Percentiles rank a stretch among this genome's conserved stretches.
Conservation (phyloP, 2,797 vertebrate genomes). For the Phyllotis vaccarum region DNA sequence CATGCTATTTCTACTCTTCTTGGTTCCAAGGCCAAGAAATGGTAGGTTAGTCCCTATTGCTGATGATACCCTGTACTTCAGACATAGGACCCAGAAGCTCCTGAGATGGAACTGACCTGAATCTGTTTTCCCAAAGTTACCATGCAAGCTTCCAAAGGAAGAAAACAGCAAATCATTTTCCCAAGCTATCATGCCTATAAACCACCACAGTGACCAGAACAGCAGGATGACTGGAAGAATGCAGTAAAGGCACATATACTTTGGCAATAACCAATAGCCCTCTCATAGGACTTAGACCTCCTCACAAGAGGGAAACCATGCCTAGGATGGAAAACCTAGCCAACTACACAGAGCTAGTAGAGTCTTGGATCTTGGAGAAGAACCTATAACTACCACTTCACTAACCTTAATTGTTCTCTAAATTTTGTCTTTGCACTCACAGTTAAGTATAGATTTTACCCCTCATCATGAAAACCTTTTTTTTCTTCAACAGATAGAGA, state of each 20-base stretch:
- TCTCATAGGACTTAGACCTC: background rate
- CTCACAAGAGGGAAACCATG: background rate
- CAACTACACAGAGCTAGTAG: background rate
- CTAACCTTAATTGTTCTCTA: background rate
- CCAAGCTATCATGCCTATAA: background rate
- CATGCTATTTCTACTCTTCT: background rate
- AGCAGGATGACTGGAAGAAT: background rate
- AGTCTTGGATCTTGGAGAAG: background rate
- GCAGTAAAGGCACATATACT: background rate
- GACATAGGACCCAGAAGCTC: background rate
- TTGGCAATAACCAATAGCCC: background rate
- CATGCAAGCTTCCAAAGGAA: background rate
- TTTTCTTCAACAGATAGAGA: background rate
- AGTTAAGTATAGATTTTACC: background rate
- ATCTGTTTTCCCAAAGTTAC: background rate
- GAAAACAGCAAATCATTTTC: background rate
- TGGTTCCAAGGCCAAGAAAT: background rate
- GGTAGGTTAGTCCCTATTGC: background rate
- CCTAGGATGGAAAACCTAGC: background rate
- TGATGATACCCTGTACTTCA: background rate
- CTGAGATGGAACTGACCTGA: background rate
- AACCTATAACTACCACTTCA: background rate
- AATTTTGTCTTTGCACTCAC: background rate
- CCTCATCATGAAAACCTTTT: background rate
- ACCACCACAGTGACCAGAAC: background rate